Evolutionary conservation across 1,140 invertebrate genomes (phyloP), one percentile per base, ranked within the genome.

Genomic region (Oryctes rhinoceros): DNA sequence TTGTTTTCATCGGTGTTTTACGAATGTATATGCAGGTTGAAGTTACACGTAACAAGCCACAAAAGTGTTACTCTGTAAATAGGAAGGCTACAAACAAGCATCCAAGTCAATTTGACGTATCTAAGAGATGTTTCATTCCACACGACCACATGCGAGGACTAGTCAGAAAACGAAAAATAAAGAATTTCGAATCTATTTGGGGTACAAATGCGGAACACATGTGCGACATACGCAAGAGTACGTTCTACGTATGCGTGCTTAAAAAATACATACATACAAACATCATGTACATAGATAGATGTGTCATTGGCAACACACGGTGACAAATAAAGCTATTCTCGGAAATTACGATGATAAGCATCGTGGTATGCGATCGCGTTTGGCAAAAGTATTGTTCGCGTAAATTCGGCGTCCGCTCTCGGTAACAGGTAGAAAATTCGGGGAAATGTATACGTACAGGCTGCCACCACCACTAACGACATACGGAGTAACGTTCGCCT

Each of bases 281-380:
- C 5, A 67, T 18, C 20, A 67, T 35, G 9, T 62, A 30, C 30
- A 67, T 18, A 35, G 20, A 67, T 18, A 35, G 20, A 35, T 35
- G n/a, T 67, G 65, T 67, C 65, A 67, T 67, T 67, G 65, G 65
- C 65, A 35, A 67, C 65, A 67, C 20, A 67, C 65, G 18, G 65
- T 67, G 65, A 67, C 65, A 67, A 67, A 67, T 67, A 67, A 67
- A 67, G 24, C 65, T 67, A 67, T 67, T 67, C 65, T 67, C 65
- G 65, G 65, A 67, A 67, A 67, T 67, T 67, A 67, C 65, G 65
- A 67, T 67, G 65, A 67, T 67, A 67, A 67, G 65, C 65, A 67
- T 6, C 18, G 65, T 67, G 65, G 65, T 67, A 67, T 67, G 65
- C 65, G 65, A 67, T 67, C 65, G 65, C 65, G 65, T 18, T 67